Evolutionary conservation across 2,888 invertebrate genomes (phyloP), one percentile per base, ranked within the genome.

Genomic region (Gryllus longicercus): DNA sequence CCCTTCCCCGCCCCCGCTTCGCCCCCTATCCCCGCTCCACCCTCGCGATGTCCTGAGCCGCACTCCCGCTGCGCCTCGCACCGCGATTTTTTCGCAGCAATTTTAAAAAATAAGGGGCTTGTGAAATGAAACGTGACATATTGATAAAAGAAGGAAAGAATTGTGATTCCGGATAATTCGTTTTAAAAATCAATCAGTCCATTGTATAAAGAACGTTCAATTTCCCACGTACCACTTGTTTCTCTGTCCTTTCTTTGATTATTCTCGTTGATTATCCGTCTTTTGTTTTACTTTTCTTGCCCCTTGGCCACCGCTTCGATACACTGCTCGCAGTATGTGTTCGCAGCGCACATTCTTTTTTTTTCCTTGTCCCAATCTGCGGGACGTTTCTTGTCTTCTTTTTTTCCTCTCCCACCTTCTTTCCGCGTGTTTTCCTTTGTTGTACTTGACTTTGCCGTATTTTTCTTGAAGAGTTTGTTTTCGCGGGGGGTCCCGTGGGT

Each of bases 131-230:
- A 63, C 63, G 63, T 63, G 63, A 63, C 63, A 63, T 63, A 63
- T 63, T 63, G 63, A 63, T 63, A 63, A 63, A 63, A 63, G 63
- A 63, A 63, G n/a, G n/a, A 63, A 63, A 63, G 63, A 63, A 63
- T n/a, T 63, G 63, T 63, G 63, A 63, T 18, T 63, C 63, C n/a
- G 63, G 63, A 63, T 63, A 63, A 63, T 63, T 63, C 63, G n/a
- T 63, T 63, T 63, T 63, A 63, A 63, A 63, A 63, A 63, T 63
- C 63, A 63, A 63, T 63, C 63, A 63, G 63, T 63, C 63, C 63
- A n/a, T 63, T 63, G 63, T 63, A 63, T 63, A n/a, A 63, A 63
- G 63, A 63, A 63, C n/a, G 63, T 63, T 63, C 63, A 63, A 63
- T 63, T 63, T 63, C 63, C 63, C 63, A n/a, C 12, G 63, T 14